Base-by-base conservation (phyloP, 2,888 invertebrate genomes). In the Frankliniella fusca region DNA sequence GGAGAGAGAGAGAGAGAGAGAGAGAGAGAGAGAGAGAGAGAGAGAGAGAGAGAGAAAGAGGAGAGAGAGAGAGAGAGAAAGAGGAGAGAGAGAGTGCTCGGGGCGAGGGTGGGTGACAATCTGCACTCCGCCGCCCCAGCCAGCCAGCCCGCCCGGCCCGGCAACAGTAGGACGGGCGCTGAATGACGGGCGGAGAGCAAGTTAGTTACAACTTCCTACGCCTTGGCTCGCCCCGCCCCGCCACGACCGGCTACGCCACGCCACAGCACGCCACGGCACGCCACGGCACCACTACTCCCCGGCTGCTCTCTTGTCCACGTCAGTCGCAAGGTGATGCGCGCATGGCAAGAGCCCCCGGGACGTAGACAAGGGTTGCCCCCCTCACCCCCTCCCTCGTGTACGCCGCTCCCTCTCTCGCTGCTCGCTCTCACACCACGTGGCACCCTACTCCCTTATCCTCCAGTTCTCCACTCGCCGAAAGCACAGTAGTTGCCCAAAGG, bases 191-290 rank as follows among this genome's bases (percentile, higher is more conserved):
- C 54, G 54, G 54, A 38, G 38, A 18, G 54, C 61, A 61, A 61
- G 61, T 61, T 61, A 61, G 61, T 61, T 61, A 61, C 61, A 61
- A 61, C 61, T 61, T 61, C 61, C 61, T 61, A 61, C 61, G n/a
- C 18, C 61, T 61, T 61, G 61, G 12, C 61, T 20, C 61, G 61
- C 61, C n/a, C 15, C 61, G 54, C 54, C 54, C 15, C 54, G 54
- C 54, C 54, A 50, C 50, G 50, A 15, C 15, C n/a, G n/a, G 54
- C 54, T 54, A 12, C 54, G 20, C 54, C 54, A 20, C 54, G 54
- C 54, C 54, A 50, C 50, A 15, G 50, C 15, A 15, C 50, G 54
- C 54, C 54, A 61, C 61, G 61, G 12, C n/a, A 12, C 61, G 61
- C 38, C 38, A 38, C 38, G 38, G 38, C 38, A 38, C 38, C 38